phyloP scores from a whole-genome alignment of 2,888 invertebrate species.

The Corbicula japonica region DNA sequence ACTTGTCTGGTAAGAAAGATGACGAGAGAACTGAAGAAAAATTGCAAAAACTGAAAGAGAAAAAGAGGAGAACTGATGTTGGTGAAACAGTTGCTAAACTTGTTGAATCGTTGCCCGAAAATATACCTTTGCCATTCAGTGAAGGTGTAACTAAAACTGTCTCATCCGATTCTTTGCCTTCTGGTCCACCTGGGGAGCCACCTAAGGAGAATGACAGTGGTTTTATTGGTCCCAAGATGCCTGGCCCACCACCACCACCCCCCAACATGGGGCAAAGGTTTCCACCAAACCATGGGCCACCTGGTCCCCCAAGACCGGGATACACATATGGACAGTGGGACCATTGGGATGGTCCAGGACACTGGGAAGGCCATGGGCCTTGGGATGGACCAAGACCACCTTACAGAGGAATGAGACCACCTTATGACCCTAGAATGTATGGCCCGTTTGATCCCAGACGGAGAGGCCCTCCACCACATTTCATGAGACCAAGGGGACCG shows the following conservation, averaged over 20 bases:
- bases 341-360: constrained; percentile 60
- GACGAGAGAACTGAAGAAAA: constrained; percentile 69
- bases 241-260: constrained; percentile 58
- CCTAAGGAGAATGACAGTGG: constrained; percentile 52
- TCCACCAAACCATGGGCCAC: constrained; percentile 68
- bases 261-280: constrained; percentile 54
- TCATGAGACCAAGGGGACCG: constrained; percentile 59
- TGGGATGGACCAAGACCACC: constrained; percentile 62
- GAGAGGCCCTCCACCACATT: constrained; percentile 56
- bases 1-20: constrained; percentile 68
- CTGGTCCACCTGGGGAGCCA: constrained; percentile 54
- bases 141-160: constrained; percentile 57
- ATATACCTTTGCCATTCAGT: constrained; percentile 69
- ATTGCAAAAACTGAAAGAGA: constrained; percentile 72
- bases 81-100: constrained; percentile 63
- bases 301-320: constrained; percentile 64
- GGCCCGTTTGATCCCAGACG: constrained; percentile 67
- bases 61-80: constrained; percentile 68
- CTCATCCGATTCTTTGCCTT: constrained; percentile 56
- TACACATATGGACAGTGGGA: constrained; percentile 54
- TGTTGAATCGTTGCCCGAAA: constrained; percentile 60
- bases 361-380: constrained; percentile 56
- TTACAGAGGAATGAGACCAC: constrained; percentile 72
- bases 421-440: constrained; percentile 65
- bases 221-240: constrained; percentile 65